Evolutionary conservation across 2,888 invertebrate genomes (phyloP), one percentile per base, ranked within the genome.

Genomic region (Coremacera marginata): DNA sequence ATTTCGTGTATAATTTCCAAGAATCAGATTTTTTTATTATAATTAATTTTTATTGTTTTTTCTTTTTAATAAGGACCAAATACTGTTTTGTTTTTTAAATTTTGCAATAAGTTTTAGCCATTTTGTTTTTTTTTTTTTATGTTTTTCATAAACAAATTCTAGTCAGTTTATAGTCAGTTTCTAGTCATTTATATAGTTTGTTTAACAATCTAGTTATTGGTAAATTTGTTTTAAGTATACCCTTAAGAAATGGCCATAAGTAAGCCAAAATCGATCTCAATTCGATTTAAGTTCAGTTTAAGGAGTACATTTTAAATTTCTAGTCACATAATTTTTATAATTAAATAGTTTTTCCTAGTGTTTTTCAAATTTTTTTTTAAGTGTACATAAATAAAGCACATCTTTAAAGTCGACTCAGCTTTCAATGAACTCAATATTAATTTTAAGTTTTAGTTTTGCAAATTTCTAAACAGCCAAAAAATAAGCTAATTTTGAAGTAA

Each of bases 361-460:
- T 44, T 44, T 11, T 44, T 11, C 2, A 11, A 14, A 44, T 2
- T 3, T 44, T 44, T 11, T 11, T 44, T 44, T 44, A 44, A 44
- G 44, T 44, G 44, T 44, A 44, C 14, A 44, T 44, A 11, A 11
- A 44, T n/a, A n/a, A n/a, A n/a, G n/a, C n/a, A 11, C 44, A 44
- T 11, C 2, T 44, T 7, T 11, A 7, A 11, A 44, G 14, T 14
- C 81, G 78, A 81, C 80, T 86, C 84, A 84, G 84, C 84, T 84
- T 85, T 82, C 78, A 27, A 81, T 68, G 86, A 86, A 85, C 86
- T 84, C 84, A 79, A 57, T 16, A 44, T 51, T 73, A 16, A 52
- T 22, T 25, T 73, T 49, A 37, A 27, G 16, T 73, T 8, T 49
- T 49, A 49, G 44, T 70, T 31, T 22, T 52, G 9, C 19, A 63